These are phyloP conservation scores for Bradynema listronoti DNA, from an alignment of 1,140 invertebrate species.

Conservation along the genomic window DNA sequence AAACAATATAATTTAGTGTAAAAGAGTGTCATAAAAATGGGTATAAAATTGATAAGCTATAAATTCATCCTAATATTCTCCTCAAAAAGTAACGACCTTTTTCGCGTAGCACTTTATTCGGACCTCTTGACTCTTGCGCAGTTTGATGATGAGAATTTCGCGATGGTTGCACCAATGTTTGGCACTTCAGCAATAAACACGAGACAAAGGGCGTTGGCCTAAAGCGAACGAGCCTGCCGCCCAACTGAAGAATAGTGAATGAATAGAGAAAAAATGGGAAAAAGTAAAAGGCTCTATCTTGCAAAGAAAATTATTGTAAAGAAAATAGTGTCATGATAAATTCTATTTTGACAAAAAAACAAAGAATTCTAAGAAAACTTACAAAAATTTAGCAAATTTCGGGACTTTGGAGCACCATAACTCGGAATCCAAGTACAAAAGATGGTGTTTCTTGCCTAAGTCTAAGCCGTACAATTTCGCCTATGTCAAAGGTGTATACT, in stretches of 20 bases:
- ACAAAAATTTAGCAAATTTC: no score
- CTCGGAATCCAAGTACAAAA: no score
- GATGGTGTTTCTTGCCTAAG: no score
- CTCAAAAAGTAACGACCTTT: no score
- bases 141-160: slow-evolving; percentile 92
- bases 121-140: slow-evolving; percentile 92
- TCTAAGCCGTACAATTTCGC: no score
- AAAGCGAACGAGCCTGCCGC: slow-evolving; percentile 95
- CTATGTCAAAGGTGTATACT: neutral
- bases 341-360: no score
- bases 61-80: no score
- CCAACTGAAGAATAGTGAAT: slow-evolving; percentile 84
- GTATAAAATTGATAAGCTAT: neutral
- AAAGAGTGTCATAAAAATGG: neutral
- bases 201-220: slow-evolving; percentile 82
- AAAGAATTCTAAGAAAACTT: no score
- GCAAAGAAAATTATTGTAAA: no score
- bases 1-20: neutral
- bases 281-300: neutral
- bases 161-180: slow-evolving; percentile 59
- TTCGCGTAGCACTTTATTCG: slow-evolving; percentile 92
- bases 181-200: slow-evolving; percentile 95
- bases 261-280: slow-evolving; percentile 59
- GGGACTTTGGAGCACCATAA: no score
- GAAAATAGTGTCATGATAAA: no score